Base-by-base conservation (phyloP, 2,888 invertebrate genomes). In the Coenonympha arcania region DNA sequence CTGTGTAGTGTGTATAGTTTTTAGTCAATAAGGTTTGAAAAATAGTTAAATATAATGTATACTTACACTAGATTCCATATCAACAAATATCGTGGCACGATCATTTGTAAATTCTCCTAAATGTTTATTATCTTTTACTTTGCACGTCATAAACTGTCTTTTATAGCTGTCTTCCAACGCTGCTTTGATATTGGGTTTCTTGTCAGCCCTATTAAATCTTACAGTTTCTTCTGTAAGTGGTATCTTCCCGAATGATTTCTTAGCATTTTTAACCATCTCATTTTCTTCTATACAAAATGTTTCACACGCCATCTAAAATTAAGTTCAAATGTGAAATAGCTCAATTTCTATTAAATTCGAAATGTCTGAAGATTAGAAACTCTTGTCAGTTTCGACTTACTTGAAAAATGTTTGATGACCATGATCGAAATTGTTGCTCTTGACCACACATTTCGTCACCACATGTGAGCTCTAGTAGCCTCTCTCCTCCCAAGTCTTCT, bases 381-480 rank as follows among this genome's bases (percentile, higher is more conserved):
- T n/a, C n/a, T 11, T 20, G 11, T 19, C 6, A 39, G 15, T 22
- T 37, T 22, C 13, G 6, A 74, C 82, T 80, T 79, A 95, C 95
- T 71, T 91, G 90, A 70, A 95, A 96, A 11, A 94, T 92, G 68
- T 94, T 92, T 0, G 92, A 92, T 0, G 96, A 94, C 96, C 96
- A 96, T 64, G 91, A 90, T 50, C 92, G 88, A 71, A 98, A 98
- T 0, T 95, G 92, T 69, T 96, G 95, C 67, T 98, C 98, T 74
- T 96, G 96, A 0, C 96, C 97, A 66, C 94, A 95, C 89, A 98
- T 92, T 84, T 98, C 98, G 73, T 98, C 98, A 1, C 97, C 98
- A 52, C 92, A 92, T 0, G 91, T 90, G 59, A 97, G 76, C 62
- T 93, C 92, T 45, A 92, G 73, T 47, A 98, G 87, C 52, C 95